Evolutionary conservation across 2,797 vertebrate species (phyloP).

Genomic region (Echiichthys vipera): DNA sequence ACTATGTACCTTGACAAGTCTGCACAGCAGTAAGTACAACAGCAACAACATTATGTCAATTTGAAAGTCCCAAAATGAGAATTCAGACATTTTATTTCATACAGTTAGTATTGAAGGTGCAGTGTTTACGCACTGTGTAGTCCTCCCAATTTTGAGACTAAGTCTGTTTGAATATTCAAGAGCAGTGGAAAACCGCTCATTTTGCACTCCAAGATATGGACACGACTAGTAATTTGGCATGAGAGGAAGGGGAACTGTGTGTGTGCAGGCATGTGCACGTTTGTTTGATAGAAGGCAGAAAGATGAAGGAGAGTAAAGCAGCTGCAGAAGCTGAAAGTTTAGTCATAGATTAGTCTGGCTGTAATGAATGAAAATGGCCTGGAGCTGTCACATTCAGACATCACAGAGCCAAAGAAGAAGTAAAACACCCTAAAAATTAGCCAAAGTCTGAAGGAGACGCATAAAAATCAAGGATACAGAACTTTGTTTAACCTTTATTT

Average conservation of each 20-base stretch:
- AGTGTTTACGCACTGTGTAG: constrained; percentile 12
- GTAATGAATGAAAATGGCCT: constrained; percentile 53
- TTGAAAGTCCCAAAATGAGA: neutral
- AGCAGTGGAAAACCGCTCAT: constrained; percentile 64
- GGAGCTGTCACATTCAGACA: constrained; percentile 37
- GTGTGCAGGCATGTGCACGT: neutral
- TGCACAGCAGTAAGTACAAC: neutral
- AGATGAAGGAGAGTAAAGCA: constrained; percentile 3
- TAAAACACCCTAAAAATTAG: neutral
- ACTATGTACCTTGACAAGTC: neutral
- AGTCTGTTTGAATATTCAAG: constrained; percentile 60
- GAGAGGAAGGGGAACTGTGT: constrained; percentile 27
- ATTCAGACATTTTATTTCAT: constrained; percentile 4
- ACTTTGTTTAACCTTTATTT: neutral
- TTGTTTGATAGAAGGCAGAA: neutral
- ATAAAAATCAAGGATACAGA: neutral
- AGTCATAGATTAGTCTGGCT: constrained; percentile 50
- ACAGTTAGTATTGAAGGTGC: constrained; percentile 15
- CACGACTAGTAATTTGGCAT: constrained; percentile 64
- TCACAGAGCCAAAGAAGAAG: constrained; percentile 8
- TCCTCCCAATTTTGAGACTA: constrained; percentile 17
- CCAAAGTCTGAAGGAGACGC: neutral
- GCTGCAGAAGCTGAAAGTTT: constrained; percentile 54
- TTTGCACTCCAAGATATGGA: constrained; percentile 63
- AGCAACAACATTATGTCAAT: neutral